phyloP scores from a whole-genome alignment of 2,797 vertebrate species.

The Notolabrus celidotus region DNA sequence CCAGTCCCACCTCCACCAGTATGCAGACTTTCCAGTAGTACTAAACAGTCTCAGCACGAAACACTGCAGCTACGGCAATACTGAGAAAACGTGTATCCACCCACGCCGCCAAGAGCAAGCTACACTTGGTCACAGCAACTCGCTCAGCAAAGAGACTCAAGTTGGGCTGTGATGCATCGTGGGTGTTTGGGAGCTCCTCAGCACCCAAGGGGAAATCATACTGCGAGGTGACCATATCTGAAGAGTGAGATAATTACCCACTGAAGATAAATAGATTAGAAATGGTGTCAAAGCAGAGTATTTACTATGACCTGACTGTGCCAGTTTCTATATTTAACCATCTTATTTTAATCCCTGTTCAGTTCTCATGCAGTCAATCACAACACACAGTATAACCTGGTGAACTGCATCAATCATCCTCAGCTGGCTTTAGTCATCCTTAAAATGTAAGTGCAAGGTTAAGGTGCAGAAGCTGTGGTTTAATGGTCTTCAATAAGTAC shows the following conservation, averaged over 20 bases:
- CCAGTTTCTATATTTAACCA: conserved; percentile 1
- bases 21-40: conserved; percentile 19
- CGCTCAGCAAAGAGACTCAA: conserved; percentile 13
- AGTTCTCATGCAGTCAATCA: not conserved
- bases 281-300: not conserved
- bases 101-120: conserved; percentile 40
- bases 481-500: no score
- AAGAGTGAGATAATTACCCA: conserved; percentile 10
- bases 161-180: conserved; percentile 19
- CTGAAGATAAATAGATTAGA: not conserved
- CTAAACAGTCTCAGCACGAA: conserved; percentile 31
- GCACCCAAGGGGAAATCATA: conserved; percentile 18
- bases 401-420: not conserved
- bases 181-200: conserved; percentile 23
- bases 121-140: conserved; percentile 42
- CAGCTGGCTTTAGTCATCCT: not conserved
- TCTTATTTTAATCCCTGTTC: not conserved
- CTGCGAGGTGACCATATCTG: conserved; percentile 13
- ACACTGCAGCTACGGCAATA: conserved; percentile 2
- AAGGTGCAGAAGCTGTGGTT: no score
- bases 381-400: not conserved
- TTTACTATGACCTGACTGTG: not conserved
- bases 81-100: conserved; percentile 30
- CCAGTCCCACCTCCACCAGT: conserved; percentile 1
- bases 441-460: no score